A percentile compares a stretch with the other conserved stretches of the same genome.
Evolutionary conservation across 2,888 invertebrate species (phyloP).

Genomic region (Zaprionus bogoriensis): DNA sequence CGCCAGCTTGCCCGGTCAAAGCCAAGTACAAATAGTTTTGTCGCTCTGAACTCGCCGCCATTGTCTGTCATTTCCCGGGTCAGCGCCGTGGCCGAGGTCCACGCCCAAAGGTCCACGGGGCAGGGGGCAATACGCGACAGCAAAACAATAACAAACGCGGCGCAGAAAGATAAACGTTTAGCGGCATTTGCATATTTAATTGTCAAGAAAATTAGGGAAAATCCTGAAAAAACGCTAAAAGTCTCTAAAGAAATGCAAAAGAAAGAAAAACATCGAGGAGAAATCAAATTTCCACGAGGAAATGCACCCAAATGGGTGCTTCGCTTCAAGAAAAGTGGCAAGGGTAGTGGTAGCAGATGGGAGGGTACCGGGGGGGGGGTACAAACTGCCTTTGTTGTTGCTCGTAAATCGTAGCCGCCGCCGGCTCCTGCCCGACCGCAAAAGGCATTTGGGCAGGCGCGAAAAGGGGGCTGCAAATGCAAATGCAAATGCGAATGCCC

Average conservation of each 20-base stretch:
- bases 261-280: background rate
- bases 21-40: background rate
- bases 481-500: background rate
- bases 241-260: background rate
- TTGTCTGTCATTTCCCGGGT: constrained; percentile 1
- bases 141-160: constrained; percentile 31
- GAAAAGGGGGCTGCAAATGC: background rate
- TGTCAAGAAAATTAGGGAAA: constrained; percentile 60
- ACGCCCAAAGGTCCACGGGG: background rate
- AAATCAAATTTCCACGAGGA: constrained; percentile 37
- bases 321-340: constrained; percentile 2
- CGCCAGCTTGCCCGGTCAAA: background rate
- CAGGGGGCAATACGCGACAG: constrained; percentile 11
- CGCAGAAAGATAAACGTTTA: constrained; percentile 38
- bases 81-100: background rate
- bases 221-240: constrained; percentile 7
- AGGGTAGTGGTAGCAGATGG: no score
- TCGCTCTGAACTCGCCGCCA: background rate
- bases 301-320: constrained; percentile 29
- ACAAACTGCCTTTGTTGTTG: constrained; percentile 17
- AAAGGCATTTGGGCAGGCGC: background rate
- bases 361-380: background rate
- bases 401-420: constrained; percentile 28
- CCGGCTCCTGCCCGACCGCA: constrained; percentile 15
- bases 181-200: constrained; percentile 69